Evolutionary conservation across 2,113 vertebrate species (phyloP).

Genomic region (Anguilla rostrata): DNA sequence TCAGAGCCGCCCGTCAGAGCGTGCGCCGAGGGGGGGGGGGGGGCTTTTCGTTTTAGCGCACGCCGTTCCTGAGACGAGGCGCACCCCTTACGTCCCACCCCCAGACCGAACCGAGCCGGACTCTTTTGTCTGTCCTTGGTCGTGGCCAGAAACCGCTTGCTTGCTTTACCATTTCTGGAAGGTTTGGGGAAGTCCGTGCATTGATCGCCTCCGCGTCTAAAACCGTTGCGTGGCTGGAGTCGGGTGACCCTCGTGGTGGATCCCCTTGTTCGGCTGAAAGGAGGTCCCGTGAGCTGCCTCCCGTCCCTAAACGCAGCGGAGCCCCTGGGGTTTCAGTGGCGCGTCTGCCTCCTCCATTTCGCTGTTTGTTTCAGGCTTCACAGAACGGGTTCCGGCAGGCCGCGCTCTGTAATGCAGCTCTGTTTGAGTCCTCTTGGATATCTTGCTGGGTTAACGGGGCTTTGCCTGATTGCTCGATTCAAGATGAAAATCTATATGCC

Average conservation of each 20-base stretch:
- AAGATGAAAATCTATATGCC: slow-evolving; percentile 22
- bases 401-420: background rate
- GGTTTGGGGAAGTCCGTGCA: slow-evolving; percentile 12
- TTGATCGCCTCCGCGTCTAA: slow-evolving; percentile 17
- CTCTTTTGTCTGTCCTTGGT: background rate
- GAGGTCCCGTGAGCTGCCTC: background rate
- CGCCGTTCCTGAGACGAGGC: background rate
- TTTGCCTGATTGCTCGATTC: slow-evolving; percentile 20
- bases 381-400: background rate
- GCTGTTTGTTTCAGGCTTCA: background rate
- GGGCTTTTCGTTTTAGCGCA: background rate
- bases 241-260: background rate
- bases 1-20: background rate
- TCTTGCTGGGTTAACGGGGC: background rate
- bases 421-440: background rate
- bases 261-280: background rate
- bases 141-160: background rate
- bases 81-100: background rate
- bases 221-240: background rate
- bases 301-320: background rate
- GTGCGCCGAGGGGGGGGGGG: background rate
- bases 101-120: background rate
- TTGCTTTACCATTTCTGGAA: background rate
- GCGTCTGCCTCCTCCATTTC: background rate
- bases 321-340: background rate